Evolutionary conservation across 2,113 vertebrate genomes (phyloP).

Genomic region (Xiphophorus maculatus): DNA sequence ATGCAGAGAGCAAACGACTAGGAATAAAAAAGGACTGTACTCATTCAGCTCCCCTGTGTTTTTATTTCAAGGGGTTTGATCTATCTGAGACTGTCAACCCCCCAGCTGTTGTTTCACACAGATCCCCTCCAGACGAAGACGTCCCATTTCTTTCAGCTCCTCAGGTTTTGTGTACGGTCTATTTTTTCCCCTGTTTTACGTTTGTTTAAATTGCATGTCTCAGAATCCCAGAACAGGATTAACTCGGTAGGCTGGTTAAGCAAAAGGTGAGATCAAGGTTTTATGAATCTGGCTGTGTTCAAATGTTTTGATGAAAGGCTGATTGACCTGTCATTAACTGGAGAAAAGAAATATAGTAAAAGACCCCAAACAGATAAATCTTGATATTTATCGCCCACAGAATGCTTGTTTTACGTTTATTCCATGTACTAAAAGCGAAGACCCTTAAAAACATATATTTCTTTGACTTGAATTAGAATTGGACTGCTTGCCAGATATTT

Average conservation of each 20-base stretch:
- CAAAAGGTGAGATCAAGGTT: slow-evolving; percentile 23
- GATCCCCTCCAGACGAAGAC: slow-evolving; percentile 15
- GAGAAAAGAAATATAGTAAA: slow-evolving; percentile 25
- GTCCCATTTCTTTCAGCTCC: slow-evolving; percentile 2
- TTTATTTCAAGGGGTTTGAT: slow-evolving; percentile 13
- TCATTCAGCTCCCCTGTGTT: not conserved
- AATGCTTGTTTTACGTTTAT: no score
- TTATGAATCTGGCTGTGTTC: slow-evolving; percentile 19
- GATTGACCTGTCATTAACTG: slow-evolving; percentile 50
- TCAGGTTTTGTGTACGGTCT: not conserved
- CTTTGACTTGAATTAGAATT: slow-evolving; percentile 5
- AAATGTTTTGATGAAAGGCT: slow-evolving; percentile 37
- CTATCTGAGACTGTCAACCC: slow-evolving; percentile 5
- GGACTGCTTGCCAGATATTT: slow-evolving; percentile 22
- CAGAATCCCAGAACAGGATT: not conserved
- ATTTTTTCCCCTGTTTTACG: not conserved
- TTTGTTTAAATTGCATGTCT: not conserved
- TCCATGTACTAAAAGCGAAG: not conserved
- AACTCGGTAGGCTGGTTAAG: slow-evolving; percentile 3
- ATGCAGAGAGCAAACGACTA: not conserved
- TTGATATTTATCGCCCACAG: slow-evolving; percentile 1
- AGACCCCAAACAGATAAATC: slow-evolving; percentile 7
- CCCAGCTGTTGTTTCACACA: slow-evolving; percentile 13
- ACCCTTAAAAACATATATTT: not conserved
- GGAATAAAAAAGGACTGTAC: not conserved